Base-by-base conservation (phyloP, 2,113 vertebrate genomes). In the Alligator sinensis region DNA sequence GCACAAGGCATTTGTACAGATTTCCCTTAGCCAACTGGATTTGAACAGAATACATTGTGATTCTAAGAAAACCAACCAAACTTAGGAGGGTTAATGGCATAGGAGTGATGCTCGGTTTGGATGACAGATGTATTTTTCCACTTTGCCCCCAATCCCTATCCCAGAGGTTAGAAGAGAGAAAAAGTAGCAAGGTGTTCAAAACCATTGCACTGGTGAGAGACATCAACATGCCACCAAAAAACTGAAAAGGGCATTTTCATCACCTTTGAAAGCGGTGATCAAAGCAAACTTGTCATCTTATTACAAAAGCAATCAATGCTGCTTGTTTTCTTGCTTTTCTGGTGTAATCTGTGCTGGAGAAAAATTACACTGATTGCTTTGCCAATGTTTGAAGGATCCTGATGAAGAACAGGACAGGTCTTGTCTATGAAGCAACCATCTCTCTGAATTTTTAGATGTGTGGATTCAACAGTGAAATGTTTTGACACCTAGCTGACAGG, bases 281-380 rank as follows among this genome's bases (percentile, higher is more conserved):
- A 95, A 96, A 97, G 92, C 81, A 82, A 95, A 92, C 76, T 80
- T 96, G 92, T 94, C 95, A 97, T 91, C 93, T 94, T 95, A 96
- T 97, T 97, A 96, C 95, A 97, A 89, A 86, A 58, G 87, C 88
- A 89, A 98, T 98, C 97, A 97, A 96, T 96, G 90, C 63, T 68
- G 84, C 38, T 61, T 17, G 47, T 89, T 96, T 97, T 93, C 84
- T 91, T 84, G 55, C 89, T 91, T 95, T 96, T 94, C 94, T 95
- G 94, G 97, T 91, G 96, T 86, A 95, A 96, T 97, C 91, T 95
- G 77, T 63, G 66, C 68, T 61, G 92, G 85, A 90, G 95, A 87
- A 95, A 82, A 97, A 95, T 97, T 95, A 77, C 13, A 80, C 86
- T 88, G 95, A 95, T 96, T 93, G 84, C 84, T 95, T 92, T 97